Evolutionary conservation across 1,140 invertebrate species (phyloP).

Genomic region (Helicoverpa zea): DNA sequence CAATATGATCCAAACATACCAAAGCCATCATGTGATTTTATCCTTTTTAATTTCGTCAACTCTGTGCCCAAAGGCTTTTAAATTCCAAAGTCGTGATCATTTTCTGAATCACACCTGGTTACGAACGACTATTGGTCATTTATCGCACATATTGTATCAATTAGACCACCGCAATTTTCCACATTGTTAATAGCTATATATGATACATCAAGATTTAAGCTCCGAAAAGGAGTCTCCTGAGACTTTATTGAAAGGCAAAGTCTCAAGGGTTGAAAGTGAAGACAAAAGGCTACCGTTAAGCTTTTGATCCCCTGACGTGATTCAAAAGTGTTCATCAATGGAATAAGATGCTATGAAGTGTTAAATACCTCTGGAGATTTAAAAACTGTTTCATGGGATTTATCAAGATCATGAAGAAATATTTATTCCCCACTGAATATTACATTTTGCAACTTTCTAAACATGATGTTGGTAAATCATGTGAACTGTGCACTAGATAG

Average conservation of each 20-base stretch:
- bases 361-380: slow-evolving; percentile 8
- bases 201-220: slow-evolving; percentile 15
- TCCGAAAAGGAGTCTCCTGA: slow-evolving; percentile 8
- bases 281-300: slow-evolving; percentile 27
- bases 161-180: no score
- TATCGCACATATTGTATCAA: no score
- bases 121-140: no score
- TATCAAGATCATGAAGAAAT: background rate
- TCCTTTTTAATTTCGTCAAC: no score
- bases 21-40: no score
- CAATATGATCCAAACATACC: background rate
- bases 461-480: background rate
- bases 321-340: slow-evolving; percentile 13
- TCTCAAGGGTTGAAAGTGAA: slow-evolving; percentile 21
- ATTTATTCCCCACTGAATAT: no score
- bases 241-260: slow-evolving; percentile 17
- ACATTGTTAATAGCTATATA: background rate
- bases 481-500: background rate
- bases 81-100: no score
- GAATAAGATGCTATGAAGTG: slow-evolving; percentile 14
- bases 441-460: background rate
- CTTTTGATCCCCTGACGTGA: slow-evolving; percentile 34
- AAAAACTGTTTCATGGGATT: background rate
- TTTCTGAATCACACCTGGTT: no score
- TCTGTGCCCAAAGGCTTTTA: no score